These are phyloP conservation scores for Cheirogaleus major DNA, from an alignment of 2,797 vertebrate genomes.

Conservation along the genomic window DNA sequence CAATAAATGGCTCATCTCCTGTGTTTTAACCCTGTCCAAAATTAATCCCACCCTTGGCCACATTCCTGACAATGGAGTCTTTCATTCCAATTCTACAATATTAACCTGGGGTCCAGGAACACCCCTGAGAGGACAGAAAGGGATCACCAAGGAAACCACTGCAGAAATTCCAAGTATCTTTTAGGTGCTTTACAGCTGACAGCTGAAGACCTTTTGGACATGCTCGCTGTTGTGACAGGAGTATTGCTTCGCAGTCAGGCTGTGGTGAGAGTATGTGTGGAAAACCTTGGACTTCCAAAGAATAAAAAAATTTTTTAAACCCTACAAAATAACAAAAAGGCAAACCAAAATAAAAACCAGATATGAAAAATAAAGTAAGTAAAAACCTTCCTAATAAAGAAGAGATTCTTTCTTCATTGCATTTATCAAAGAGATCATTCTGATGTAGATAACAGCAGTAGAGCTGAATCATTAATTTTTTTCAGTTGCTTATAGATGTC, in stretches of 20 bases:
- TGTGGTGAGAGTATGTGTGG: neutral
- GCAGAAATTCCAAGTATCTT: conserved; percentile 31
- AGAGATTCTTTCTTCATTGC: neutral
- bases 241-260: neutral
- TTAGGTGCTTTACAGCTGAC: conserved; percentile 58
- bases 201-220: neutral
- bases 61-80: conserved; percentile 35
- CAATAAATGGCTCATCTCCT: conserved; percentile 4
- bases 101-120: neutral
- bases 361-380: neutral
- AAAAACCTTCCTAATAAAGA: conserved; percentile 1
- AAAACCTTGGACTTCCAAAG: conserved; percentile 33
- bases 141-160: conserved; percentile 46
- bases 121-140: conserved; percentile 28
- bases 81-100: conserved; percentile 24
- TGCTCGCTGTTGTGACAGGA: neutral
- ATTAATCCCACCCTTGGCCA: conserved; percentile 31
- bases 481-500: neutral
- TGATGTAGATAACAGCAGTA: neutral
- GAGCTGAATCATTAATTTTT: neutral
- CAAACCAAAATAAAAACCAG: conserved; percentile 18
- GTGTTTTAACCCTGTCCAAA: conserved; percentile 22
- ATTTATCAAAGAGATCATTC: neutral
- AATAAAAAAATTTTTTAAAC: neutral
- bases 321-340: neutral